Percentiles rank a stretch among this genome's conserved stretches.
Conservation (phyloP, 2,888 invertebrate genomes). For the Cistogaster globosa region DNA sequence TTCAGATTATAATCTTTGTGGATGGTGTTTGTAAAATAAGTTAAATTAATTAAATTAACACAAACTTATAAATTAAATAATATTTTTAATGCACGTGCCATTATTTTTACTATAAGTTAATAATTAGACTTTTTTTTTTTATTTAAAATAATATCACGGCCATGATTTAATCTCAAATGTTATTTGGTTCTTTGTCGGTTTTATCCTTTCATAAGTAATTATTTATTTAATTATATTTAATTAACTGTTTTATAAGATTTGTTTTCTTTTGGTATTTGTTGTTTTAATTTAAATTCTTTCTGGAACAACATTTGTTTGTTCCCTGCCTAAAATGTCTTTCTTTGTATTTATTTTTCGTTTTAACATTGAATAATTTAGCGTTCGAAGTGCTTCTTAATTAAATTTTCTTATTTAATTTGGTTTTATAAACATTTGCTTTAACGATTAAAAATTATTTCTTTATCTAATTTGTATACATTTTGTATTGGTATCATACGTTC, state of each 20-base stretch:
- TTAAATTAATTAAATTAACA: too few species aligned
- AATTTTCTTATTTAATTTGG: conserved; percentile 52
- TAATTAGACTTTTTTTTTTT: neutral
- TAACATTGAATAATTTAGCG: conserved; percentile 52
- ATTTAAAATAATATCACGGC: neutral
- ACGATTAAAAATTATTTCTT: conserved; percentile 30
- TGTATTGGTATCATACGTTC: conserved; percentile 20
- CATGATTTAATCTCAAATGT: neutral
- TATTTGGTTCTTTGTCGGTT: conserved; percentile 38
- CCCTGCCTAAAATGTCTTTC: conserved; percentile 7
- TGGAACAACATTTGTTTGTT: neutral
- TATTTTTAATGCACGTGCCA: too few species aligned
- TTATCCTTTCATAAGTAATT: neutral
- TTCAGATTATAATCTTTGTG: neutral
- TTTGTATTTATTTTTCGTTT: conserved; percentile 54
- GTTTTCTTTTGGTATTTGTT: neutral
- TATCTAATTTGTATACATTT: conserved; percentile 23
- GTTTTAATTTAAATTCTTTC: neutral
- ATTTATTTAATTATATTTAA: conserved; percentile 44
- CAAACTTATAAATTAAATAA: too few species aligned
- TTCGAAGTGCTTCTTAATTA: conserved; percentile 60
- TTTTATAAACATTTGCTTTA: conserved; percentile 63
- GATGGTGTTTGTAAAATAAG: neutral
- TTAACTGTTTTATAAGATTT: conserved; percentile 3
- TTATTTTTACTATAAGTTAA: too few species aligned